phyloP scores from a whole-genome alignment of 2,888 invertebrate species.

The Copidosoma aretas region DNA sequence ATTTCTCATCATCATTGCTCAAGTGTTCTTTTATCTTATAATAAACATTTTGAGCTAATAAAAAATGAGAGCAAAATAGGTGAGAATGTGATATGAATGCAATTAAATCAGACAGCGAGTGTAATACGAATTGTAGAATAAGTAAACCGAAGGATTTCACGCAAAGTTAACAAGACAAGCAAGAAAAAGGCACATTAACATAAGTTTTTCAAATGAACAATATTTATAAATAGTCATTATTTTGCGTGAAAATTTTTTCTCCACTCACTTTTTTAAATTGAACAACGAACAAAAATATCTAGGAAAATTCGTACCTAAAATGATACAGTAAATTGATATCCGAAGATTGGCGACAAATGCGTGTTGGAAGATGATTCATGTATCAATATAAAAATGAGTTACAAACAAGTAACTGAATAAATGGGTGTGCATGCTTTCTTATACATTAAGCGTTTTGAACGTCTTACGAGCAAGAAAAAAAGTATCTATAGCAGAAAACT shows the following conservation, averaged over 20 bases:
- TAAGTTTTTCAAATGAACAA: slow-evolving; percentile 52
- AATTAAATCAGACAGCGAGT: slow-evolving; percentile 16
- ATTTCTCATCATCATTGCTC: slow-evolving; percentile 38
- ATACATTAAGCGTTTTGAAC: slow-evolving; percentile 15
- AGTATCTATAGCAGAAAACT: slow-evolving; percentile 34
- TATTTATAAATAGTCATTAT: slow-evolving; percentile 52
- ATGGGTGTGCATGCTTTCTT: slow-evolving; percentile 11
- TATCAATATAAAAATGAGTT: slow-evolving; percentile 8
- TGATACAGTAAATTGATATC: slow-evolving; percentile 16
- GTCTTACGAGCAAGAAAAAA: slow-evolving; percentile 22
- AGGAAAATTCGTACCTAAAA: slow-evolving; percentile 13
- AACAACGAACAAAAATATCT: slow-evolving; percentile 34
- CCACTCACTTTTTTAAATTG: slow-evolving; percentile 44
- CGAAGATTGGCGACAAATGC: slow-evolving; percentile 9
- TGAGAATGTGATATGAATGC: slow-evolving; percentile 4
- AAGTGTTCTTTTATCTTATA: slow-evolving; percentile 33
- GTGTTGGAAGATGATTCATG: slow-evolving; percentile 1
- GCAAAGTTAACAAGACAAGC: slow-evolving; percentile 28
- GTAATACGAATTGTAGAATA: slow-evolving; percentile 34
- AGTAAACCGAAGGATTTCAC: slow-evolving; percentile 51
- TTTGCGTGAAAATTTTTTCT: slow-evolving; percentile 48
- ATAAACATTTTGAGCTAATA: slow-evolving; percentile 35
- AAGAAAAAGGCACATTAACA: slow-evolving; percentile 51
- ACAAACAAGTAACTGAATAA: not conserved
- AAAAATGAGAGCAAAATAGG: slow-evolving; percentile 20